Evolutionary conservation across 2,888 invertebrate species (phyloP).

Genomic region (Tenthredo scrophulariae): DNA sequence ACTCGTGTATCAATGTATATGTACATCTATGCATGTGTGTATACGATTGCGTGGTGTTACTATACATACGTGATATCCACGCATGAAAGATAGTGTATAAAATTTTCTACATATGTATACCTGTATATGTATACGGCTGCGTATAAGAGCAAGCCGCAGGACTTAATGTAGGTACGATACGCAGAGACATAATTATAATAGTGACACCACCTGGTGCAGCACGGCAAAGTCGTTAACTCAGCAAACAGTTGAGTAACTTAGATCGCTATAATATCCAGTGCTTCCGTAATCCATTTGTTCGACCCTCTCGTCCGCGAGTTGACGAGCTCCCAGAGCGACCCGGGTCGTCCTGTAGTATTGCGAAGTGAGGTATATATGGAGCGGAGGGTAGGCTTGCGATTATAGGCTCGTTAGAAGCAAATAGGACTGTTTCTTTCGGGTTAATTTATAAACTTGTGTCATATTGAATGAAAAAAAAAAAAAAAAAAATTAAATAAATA

Average conservation of each 20-base stretch:
- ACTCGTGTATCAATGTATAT: background rate
- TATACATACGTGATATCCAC: too few relatives aligned
- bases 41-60: background rate
- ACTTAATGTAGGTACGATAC: constrained; percentile 39
- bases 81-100: background rate
- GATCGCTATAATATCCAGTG: constrained; percentile 70
- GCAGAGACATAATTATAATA: constrained; percentile 71
- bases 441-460: constrained; percentile 52
- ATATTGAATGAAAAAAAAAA: too few relatives aligned
- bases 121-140: background rate
- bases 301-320: constrained; percentile 55
- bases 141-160: background rate
- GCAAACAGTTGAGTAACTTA: constrained; percentile 70
- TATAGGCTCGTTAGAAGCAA: constrained; percentile 67
- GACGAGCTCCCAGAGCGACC: constrained; percentile 44
- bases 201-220: constrained; percentile 72
- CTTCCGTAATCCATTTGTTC: constrained; percentile 70
- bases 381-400: constrained; percentile 61
- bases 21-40: background rate
- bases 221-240: constrained; percentile 72
- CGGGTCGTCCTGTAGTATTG: constrained; percentile 39
- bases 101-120: background rate
- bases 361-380: constrained; percentile 1
- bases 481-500: too few relatives aligned
- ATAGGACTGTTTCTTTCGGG: constrained; percentile 44